A percentile compares a stretch with the other conserved stretches of the same genome.
Evolutionary conservation across 2,113 vertebrate species (phyloP).

Genomic region (Silurus asotus): DNA sequence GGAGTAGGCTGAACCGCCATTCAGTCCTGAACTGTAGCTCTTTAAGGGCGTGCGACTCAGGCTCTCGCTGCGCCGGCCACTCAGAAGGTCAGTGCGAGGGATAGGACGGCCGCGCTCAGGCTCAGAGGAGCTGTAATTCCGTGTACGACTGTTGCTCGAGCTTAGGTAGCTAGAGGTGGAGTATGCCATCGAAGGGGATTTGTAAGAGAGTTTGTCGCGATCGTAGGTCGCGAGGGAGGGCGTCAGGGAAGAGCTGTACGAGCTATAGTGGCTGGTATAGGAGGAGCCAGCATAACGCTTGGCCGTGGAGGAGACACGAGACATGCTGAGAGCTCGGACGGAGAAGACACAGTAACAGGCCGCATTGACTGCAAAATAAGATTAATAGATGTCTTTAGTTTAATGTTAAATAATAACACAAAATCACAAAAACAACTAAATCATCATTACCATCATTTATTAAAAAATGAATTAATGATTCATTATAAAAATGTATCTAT

Average conservation of each 20-base stretch:
- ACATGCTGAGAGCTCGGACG: slow-evolving; percentile 84
- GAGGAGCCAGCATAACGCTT: slow-evolving; percentile 82
- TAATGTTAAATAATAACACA: neutral
- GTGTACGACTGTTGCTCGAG: slow-evolving; percentile 66
- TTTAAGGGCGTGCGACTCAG: slow-evolving; percentile 74
- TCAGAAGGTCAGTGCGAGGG: slow-evolving; percentile 77
- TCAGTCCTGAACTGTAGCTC: slow-evolving; percentile 71
- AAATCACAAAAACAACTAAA: neutral
- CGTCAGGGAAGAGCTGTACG: slow-evolving; percentile 80
- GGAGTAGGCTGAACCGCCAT: slow-evolving; percentile 72
- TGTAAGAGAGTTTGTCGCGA: slow-evolving; percentile 78
- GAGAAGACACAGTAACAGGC: slow-evolving; percentile 69
- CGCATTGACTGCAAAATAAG: slow-evolving; percentile 81
- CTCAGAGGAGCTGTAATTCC: slow-evolving; percentile 76
- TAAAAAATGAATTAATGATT: too few relatives aligned
- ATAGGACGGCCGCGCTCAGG: slow-evolving; percentile 74
- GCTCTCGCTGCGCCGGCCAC: slow-evolving; percentile 78
- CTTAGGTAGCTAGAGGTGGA: slow-evolving; percentile 78
- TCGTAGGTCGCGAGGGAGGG: slow-evolving; percentile 79
- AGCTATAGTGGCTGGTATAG: slow-evolving; percentile 82
- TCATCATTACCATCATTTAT: too few relatives aligned
- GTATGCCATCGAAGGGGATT: slow-evolving; percentile 70
- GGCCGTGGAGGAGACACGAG: slow-evolving; percentile 91
- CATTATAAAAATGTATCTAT: neutral
- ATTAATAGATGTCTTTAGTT: neutral